Base-by-base conservation (phyloP, 2,113 vertebrate species). In the Leucosticte australis region DNA sequence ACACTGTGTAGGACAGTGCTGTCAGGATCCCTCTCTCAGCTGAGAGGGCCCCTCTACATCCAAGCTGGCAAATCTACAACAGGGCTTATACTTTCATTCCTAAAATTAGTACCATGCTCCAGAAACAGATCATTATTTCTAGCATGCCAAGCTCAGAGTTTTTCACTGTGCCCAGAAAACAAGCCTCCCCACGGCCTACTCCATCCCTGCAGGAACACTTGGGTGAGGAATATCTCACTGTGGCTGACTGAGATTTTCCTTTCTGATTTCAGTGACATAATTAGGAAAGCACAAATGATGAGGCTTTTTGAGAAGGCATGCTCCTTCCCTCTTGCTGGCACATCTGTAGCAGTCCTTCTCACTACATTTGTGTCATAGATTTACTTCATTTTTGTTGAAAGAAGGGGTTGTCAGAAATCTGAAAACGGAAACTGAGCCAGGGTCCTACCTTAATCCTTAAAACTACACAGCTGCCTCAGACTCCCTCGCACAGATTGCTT, bases 371-470 rank as follows among this genome's bases (percentile, higher is more conserved):
- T 92, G 92, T 95, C 80, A 92, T 73, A 75, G 69, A 87, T 84
- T 89, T 92, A 91, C 86, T 94, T 93, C 88, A 95, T 92, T 84
- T 94, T 80, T 92, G 94, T 87, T 97, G 94, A 96, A 96, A 95
- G 94, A 82, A 89, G 73, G 13, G 30, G 60, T 42, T 94, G 86
- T 95, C 93, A 95, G 60, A 92, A 96, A 76, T 71, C 65, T 92
- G 93, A 75, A 94, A 88, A 81, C 59, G 41, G 64, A 95, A 90
- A 83, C 23, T 39, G n/a, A 87, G 53, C 80, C 90, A 91, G 76
- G 14, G 26, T 92, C 57, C 76, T 92, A 91, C 94, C 69, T 93
- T 95, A 97, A 96, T 95, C 93, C 94, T 95, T 94, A 92, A 87
- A 93, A 81, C 62, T 78, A 89, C 80, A 95, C 92, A 94, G 92